Evolutionary conservation across 2,888 invertebrate species (phyloP), one percentile per base, ranked within the genome.

Genomic region (Drosophila borborema): DNA sequence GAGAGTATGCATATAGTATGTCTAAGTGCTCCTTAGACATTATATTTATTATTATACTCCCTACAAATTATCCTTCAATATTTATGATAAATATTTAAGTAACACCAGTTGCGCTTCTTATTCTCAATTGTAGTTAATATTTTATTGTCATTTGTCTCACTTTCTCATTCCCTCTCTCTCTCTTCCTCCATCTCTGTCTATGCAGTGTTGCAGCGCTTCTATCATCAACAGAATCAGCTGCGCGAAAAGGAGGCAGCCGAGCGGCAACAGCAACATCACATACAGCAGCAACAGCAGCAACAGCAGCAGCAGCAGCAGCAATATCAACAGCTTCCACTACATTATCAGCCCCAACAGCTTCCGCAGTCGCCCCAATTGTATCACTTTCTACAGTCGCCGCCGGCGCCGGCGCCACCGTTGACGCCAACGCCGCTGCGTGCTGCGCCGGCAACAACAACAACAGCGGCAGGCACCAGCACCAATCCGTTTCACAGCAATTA

Each of bases 151-250:
- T 28, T 16, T 40, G 1, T 40, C n/a, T 55, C 10, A n/a, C 9
- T 59, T 0, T 34, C 16, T 59, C 2, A 7, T 6, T 16, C 10
- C 53, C 6, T 48, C 8, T 40, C n/a, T 34, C 14, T 40, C 7
- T 12, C 18, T 8, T 2, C 20, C 3, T 46, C 2, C 23, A 6
- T 46, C 16, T 12, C 28, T 14, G 6, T n/a, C 4, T 14, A 48
- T 75, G n/a, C 55, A 92, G 96, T 96, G 69, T 94, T 96, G 80
- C 96, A 96, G 91, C 94, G 96, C 91, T 96, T 96, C 91, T 96
- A 96, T 90, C 96, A 96, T 92, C 96, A 96, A 91, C 96, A 95
- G 90, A 96, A 96, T 90, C 96, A 96, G 92, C 93, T 94, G 80
- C 94, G 96, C 74, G 94, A 96, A 79, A 95, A 91, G 70, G 93